A percentile compares a stretch with the other conserved stretches of the same genome.
Conservation (phyloP, 2,797 vertebrate genomes). For the Tadarida brasiliensis region DNA sequence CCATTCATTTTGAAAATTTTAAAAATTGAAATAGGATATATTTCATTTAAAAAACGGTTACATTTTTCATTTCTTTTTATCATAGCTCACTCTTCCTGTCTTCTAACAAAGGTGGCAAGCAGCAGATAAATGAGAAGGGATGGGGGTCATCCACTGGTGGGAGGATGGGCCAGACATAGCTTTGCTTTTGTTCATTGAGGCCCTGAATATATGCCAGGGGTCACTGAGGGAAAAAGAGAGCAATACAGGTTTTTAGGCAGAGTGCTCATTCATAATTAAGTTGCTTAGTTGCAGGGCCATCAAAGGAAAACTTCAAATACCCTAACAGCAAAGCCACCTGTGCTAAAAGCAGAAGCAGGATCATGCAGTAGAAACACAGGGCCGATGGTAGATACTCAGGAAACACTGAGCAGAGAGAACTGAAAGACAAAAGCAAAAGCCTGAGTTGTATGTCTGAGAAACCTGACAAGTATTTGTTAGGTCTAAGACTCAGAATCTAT, state of each 20-base stretch:
- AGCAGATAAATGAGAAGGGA: constrained; percentile 2
- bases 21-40: background rate
- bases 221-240: background rate
- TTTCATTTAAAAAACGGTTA: constrained; percentile 24
- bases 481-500: background rate
- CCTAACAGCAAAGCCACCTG: constrained; percentile 44
- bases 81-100: background rate
- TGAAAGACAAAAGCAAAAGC: constrained; percentile 49
- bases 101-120: constrained; percentile 14
- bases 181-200: constrained; percentile 53
- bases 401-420: background rate
- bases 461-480: background rate
- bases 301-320: constrained; percentile 69
- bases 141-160: background rate
- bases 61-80: background rate
- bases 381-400: background rate
- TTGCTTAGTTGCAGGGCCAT: constrained; percentile 59
- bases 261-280: constrained; percentile 71
- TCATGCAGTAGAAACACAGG: background rate
- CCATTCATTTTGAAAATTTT: constrained; percentile 36
- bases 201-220: constrained; percentile 47
- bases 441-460: background rate
- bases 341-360: constrained; percentile 60
- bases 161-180: background rate
- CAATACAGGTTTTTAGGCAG: constrained; percentile 42